phyloP scores from a whole-genome alignment of 2,113 vertebrate genomes.

The Solea solea region DNA sequence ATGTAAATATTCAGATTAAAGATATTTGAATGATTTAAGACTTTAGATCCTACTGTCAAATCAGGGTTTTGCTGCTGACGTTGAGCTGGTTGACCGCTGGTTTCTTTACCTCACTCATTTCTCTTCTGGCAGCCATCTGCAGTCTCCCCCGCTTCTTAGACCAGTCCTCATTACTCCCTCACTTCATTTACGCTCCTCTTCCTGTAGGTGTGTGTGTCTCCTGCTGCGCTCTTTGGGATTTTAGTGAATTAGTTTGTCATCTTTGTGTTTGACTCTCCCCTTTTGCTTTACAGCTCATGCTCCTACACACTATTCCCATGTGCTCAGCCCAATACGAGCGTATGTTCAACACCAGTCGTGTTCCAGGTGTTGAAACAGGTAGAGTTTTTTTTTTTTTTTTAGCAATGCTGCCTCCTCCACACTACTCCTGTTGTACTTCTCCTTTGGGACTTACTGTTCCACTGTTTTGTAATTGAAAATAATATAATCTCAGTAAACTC shows the following conservation, averaged over 20 bases:
- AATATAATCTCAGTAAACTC: conserved; percentile 18
- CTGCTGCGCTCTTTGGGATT: conserved; percentile 58
- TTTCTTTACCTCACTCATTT: conserved; percentile 60
- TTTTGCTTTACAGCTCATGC: conserved; percentile 86
- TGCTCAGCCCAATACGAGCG: conserved; percentile 98
- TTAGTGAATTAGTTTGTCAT: conserved; percentile 67
- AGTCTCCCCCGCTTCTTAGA: conserved; percentile 44
- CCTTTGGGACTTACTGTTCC: conserved; percentile 39
- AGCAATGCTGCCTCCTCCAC: conserved; percentile 62
- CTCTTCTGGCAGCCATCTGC: conserved; percentile 40
- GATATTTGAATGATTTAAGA: background rate
- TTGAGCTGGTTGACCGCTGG: conserved; percentile 47
- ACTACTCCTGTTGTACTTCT: conserved; percentile 55
- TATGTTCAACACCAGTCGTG: conserved; percentile 94
- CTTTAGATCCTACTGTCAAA: background rate
- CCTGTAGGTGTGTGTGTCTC: conserved; percentile 41
- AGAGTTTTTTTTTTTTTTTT: conserved; percentile 69
- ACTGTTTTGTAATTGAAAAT: conserved; percentile 36
- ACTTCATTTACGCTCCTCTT: conserved; percentile 45
- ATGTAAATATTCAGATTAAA: background rate
- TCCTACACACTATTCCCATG: conserved; percentile 94
- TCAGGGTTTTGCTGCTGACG: conserved; percentile 59
- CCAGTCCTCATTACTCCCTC: conserved; percentile 47
- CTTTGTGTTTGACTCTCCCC: conserved; percentile 79
- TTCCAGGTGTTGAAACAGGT: conserved; percentile 96